Conservation (phyloP, 2,113 vertebrate genomes). For the Phainopepla nitens region DNA sequence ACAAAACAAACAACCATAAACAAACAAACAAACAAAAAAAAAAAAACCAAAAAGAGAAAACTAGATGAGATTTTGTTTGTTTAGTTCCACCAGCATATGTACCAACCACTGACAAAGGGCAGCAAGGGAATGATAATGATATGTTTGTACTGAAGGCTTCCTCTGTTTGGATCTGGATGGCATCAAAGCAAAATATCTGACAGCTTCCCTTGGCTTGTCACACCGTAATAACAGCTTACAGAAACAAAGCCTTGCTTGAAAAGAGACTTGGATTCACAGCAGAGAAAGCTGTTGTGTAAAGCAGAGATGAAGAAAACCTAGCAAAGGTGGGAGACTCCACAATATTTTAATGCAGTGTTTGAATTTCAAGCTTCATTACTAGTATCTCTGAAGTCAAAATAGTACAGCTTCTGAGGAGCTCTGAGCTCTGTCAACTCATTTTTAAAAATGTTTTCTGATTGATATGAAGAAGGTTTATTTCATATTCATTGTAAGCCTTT, state of each 20-base stretch:
- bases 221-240: not conserved
- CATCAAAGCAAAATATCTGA: conserved; percentile 24
- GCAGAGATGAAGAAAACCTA: not conserved
- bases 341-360: not conserved
- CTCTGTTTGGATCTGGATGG: not conserved
- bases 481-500: not conserved
- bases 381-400: not conserved
- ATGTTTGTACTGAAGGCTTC: not conserved
- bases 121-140: not conserved
- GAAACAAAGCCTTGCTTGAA: not conserved
- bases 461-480: not conserved
- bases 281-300: not conserved
- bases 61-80: not conserved
- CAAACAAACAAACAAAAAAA: not conserved
- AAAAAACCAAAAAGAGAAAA: not conserved
- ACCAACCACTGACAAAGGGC: not conserved
- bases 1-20: not conserved
- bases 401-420: not conserved
- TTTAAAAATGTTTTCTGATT: not conserved
- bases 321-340: not conserved
- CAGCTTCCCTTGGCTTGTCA: conserved; percentile 19
- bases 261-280: not conserved
- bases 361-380: not conserved
- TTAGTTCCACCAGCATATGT: not conserved
- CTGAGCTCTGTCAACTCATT: not conserved